Evolutionary conservation across 2,888 invertebrate species (phyloP), one percentile per base, ranked within the genome.

Genomic region (Silvanus unidentatus): DNA sequence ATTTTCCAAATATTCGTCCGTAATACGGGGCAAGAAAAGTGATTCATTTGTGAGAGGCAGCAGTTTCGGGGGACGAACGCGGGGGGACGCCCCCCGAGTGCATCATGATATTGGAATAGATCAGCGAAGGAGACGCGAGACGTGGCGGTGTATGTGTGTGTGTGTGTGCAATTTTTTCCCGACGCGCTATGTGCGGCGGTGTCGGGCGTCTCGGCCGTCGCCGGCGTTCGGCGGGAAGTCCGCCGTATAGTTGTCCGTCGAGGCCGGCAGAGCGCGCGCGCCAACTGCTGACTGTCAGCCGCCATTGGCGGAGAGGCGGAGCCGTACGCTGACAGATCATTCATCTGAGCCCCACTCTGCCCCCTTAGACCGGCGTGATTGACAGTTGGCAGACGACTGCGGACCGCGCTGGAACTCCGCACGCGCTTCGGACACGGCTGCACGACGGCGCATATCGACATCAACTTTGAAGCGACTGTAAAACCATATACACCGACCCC

Each of bases 341-440:
- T 72, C 73, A 72, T 73, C 69, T 67, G 65, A 64, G 66, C 72
- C 76, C 77, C 77, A 76, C 77, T 76, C 75, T 74, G 67, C 67
- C 70, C 71, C 69, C 69, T 69, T 69, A 69, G 67, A 62, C 67
- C 71, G 72, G 73, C 73, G 75, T 78, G 78, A 78, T 78, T 78
- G 78, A 78, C 78, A 78, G 78, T 78, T 78, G 75, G 77, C 77
- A 77, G 77, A 77, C 76, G 78, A 77, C 78, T 76, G 76, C 77
- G 77, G 77, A 75, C 71, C 76, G 77, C 77, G 77, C 76, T 77
- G 76, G 76, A 76, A 70, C 77, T 76, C 70, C 73, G 73, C 66
- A 69, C 70, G 69, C 67, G 68, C 62, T 68, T 60, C 63, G 65
- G 63, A 63, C 58, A 60, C 58, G 59, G 61, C 60, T 57, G 54